Percentiles rank a stretch among this genome's conserved stretches.
These are phyloP conservation scores for Elgaria multicarinata DNA, from an alignment of 2,113 vertebrate species.

Conservation along the genomic window DNA sequence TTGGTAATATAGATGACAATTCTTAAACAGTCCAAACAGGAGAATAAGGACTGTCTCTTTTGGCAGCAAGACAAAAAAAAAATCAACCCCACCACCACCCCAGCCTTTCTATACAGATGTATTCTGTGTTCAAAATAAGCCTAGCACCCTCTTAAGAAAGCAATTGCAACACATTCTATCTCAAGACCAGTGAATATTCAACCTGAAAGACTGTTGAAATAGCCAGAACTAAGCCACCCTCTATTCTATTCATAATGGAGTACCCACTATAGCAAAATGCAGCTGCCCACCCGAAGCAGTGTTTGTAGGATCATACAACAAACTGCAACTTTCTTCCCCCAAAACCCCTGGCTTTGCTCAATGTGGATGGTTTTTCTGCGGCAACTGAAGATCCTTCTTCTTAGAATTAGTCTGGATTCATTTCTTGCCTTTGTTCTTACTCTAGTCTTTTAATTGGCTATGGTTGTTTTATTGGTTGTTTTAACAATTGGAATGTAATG, in stretches of 20 bases:
- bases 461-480: background rate
- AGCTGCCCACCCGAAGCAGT: background rate
- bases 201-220: background rate
- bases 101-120: background rate
- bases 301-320: background rate
- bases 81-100: too few species aligned
- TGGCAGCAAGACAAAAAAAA: background rate
- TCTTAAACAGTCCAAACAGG: background rate
- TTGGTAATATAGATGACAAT: background rate
- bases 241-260: background rate
- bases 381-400: background rate
- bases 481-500: background rate
- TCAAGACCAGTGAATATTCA: background rate
- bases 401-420: background rate
- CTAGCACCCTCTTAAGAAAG: background rate
- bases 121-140: background rate
- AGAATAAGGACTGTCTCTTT: background rate
- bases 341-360: background rate
- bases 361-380: background rate
- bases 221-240: background rate
- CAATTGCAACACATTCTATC: background rate
- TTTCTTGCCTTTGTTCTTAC: background rate
- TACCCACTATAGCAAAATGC: too few species aligned
- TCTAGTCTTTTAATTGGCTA: background rate
- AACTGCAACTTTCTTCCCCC: background rate